phyloP scores from a whole-genome alignment of 2,797 vertebrate genomes.

The Falco columbarius region DNA sequence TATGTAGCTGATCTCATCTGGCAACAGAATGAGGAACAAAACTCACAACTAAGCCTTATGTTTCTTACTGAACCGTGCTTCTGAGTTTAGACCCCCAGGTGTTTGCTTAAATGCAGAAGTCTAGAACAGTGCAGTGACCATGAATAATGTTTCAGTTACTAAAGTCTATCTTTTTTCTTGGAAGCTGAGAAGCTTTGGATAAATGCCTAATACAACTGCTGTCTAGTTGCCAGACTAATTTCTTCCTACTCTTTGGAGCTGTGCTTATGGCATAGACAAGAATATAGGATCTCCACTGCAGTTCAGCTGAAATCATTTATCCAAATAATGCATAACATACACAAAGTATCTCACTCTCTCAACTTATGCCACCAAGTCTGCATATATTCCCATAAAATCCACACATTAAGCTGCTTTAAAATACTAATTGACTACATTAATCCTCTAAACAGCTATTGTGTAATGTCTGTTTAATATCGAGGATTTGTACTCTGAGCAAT shows the following conservation, averaged over 20 bases:
- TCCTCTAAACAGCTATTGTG: background rate
- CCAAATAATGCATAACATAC: background rate
- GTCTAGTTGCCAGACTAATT: background rate
- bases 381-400: background rate
- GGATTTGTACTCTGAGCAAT: background rate
- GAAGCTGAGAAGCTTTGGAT: background rate
- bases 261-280: background rate
- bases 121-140: background rate
- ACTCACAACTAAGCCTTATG: background rate
- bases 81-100: background rate
- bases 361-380: background rate
- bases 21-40: background rate
- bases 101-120: background rate
- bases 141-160: background rate
- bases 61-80: background rate
- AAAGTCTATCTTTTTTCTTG: background rate
- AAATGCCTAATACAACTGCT: background rate
- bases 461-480: background rate
- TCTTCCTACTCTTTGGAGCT: background rate
- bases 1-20: background rate
- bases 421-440: background rate
- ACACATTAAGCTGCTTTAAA: background rate
- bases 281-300: background rate
- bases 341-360: background rate
- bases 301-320: background rate